Conservation (phyloP, 2,113 vertebrate species). For the Piprites chloris region DNA sequence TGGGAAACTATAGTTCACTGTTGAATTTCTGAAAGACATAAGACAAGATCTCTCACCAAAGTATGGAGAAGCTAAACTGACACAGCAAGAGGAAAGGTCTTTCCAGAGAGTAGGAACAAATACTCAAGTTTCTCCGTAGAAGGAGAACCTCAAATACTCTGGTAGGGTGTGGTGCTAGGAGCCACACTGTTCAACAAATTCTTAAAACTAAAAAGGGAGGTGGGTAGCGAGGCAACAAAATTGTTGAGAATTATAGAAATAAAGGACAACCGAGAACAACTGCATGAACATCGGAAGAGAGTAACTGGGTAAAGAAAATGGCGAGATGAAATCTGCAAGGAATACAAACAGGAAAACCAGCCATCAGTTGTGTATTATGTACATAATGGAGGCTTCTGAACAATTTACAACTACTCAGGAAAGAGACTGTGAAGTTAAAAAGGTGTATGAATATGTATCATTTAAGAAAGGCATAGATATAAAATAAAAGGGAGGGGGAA, state of each 20-base stretch:
- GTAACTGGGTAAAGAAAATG: not conserved
- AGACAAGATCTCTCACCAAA: not conserved
- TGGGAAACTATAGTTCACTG: not conserved
- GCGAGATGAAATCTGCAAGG: not conserved
- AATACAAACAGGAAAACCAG: not conserved
- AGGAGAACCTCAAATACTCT: not conserved
- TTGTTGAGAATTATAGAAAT: not conserved
- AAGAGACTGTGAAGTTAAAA: not conserved
- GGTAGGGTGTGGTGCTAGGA: not conserved
- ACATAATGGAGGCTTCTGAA: not conserved
- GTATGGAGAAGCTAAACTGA: not conserved
- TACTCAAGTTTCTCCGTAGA: not conserved
- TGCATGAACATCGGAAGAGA: not conserved
- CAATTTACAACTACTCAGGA: not conserved
- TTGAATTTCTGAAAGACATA: not conserved
- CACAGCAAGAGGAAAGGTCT: not conserved
- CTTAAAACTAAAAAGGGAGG: not conserved
- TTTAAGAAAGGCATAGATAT: not conserved
- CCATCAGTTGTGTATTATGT: not conserved
- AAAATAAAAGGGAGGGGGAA: not conserved
- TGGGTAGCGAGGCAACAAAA: not conserved
- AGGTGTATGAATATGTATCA: not conserved
- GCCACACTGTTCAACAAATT: not conserved
- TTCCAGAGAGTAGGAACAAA: not conserved
- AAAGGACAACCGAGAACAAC: not conserved